Conservation (phyloP, 2,888 invertebrate genomes). For the Herminia tarsipennalis region DNA sequence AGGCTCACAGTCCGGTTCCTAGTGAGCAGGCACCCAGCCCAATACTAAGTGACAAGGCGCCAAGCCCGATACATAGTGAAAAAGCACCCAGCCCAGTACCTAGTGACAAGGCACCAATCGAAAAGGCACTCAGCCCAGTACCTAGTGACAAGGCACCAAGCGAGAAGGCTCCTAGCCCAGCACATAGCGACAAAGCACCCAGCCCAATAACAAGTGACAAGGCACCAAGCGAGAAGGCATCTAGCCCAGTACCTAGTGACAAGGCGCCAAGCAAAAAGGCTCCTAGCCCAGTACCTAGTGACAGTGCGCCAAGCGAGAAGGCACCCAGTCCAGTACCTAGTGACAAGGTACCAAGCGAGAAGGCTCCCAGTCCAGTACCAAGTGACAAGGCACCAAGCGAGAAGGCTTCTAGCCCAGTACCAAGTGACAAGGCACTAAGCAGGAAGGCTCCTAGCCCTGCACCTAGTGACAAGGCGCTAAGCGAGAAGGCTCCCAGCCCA, state of each 20-base stretch:
- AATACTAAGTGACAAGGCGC: conserved; percentile 20
- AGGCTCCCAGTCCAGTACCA: conserved; percentile 1
- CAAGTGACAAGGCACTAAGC: conserved; percentile 4
- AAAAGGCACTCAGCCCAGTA: conserved; percentile 17
- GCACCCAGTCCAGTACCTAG: neutral
- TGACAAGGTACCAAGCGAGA: neutral
- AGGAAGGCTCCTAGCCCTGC: conserved; percentile 4
- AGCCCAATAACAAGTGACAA: conserved; percentile 12
- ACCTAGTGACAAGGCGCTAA: neutral
- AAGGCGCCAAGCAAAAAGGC: neutral
- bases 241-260: neutral
- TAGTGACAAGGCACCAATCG: conserved; percentile 13
- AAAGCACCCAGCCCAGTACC: neutral
- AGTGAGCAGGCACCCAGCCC: conserved; percentile 21
- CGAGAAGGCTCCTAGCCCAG: conserved; percentile 14
- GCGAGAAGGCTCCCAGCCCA: neutral
- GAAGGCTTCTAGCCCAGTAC: conserved; percentile 7
- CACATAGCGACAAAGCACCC: conserved; percentile 7
- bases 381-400: conserved; percentile 7
- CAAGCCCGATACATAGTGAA: conserved; percentile 6
- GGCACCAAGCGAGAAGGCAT: neutral
- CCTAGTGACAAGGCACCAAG: conserved; percentile 1
- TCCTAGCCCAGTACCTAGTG: neutral
- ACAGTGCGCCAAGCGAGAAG: neutral
- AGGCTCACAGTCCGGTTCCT: neutral